Evolutionary conservation across 2,797 vertebrate species (phyloP), one percentile per base, ranked within the genome.

Genomic region (Notoglanidium macrostoma): DNA sequence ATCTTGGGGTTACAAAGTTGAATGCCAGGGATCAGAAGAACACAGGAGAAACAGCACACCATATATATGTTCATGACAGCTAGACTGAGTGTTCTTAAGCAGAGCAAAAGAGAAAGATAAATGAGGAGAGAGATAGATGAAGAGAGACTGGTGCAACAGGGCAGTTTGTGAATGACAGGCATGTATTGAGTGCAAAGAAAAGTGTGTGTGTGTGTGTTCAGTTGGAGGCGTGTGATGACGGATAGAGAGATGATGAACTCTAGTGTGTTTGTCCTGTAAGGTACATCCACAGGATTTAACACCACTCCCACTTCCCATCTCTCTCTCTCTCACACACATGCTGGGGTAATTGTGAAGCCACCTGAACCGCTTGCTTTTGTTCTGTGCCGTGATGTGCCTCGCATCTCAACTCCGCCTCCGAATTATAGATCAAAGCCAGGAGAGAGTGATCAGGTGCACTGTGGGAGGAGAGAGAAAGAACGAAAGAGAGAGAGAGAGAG

Each of bases 351-450:
- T 19, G 46, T 44, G 80, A 35, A 74, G 57, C 80, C 88, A 44
- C 40, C 44, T 88, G 44, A 77, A 91, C 83, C 80, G 61, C 59
- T 79, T 74, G 88, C 83, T 85, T 87, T 82, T 89, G 83, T 85
- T 85, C 86, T 76, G 73, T 81, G 51, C 44, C 19, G 32, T 26
- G 86, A 88, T 87, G 67, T 67, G 85, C 86, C 67, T 84, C 44
- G 85, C 63, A 86, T 88, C 72, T 80, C 73, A 88, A 76, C 74
- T 88, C 59, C 77, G 67, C 59, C 84, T 87, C 68, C 79, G 79
- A 89, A 89, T 88, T 84, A 88, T 87, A 89, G 85, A 89, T 91
- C 61, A 86, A 89, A 87, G 85, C 54, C 57, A 68, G 57, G 55
- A 77, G 78, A 86, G 86, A 83, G 76, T 35, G 67, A 89, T 87